Evolutionary conservation across 2,113 vertebrate species (phyloP), one percentile per base, ranked within the genome.

Genomic region (Tragelaphus buxtoni): DNA sequence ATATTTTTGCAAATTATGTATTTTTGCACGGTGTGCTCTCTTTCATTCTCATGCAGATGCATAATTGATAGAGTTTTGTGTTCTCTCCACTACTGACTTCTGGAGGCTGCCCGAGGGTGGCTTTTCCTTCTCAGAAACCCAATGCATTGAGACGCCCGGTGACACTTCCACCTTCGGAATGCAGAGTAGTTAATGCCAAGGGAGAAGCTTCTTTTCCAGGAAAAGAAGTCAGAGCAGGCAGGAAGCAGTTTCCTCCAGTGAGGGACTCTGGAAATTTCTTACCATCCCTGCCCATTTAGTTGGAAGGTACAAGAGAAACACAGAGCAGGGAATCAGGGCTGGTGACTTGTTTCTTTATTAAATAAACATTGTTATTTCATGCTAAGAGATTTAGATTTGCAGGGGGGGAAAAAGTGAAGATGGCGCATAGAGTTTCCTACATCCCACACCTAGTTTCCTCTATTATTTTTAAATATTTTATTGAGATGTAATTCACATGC

Each of bases 21-120:
- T 94, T 83, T 94, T 65, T 20, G 90, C 63, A 60, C 1, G 18
- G 81, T 81, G 92, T 85, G 69, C 51, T 51, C 45, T 94, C 65
- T 89, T 90, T 72, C 60, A 30, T 13, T 14, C 13, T 53, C 1
- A 2, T 9, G 8, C 11, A 10, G 20, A 30, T 4, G 18, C 61
- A 45, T 58, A 69, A 77, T 65, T 93, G 35, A 61, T 76, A 18
- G 32, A 18, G 32, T 7, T 60, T 10, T 4, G 0, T 9, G 2
- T 45, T 14, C n/a, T 16, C 55, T 83, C 94, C 81, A 77, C 87
- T 65, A 58, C 1, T 0, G 0, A 18, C 22, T 90, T 94, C 49
- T 76, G 60, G 79, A 89, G 58, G 22, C 60, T 74, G 56, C 89
- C 92, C 4, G 0, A 0, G 2, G 88, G 56, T 10, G 32, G 82